Percentiles rank a stretch among this genome's conserved stretches.
Conservation (phyloP, 2,797 vertebrate species). For the Lacerta viridis region DNA sequence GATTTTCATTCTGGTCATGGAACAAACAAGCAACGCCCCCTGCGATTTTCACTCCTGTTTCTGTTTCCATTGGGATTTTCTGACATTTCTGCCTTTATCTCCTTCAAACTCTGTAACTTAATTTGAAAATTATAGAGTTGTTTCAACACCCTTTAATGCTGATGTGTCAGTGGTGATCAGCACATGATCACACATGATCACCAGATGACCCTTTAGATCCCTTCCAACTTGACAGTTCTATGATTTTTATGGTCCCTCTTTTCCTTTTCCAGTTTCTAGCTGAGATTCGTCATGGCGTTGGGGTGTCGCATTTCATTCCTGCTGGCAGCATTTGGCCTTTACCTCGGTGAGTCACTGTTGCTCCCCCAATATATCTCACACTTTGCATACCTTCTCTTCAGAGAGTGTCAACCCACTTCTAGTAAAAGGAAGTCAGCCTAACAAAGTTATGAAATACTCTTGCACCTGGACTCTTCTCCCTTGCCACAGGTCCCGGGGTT, state of each 20-base stretch:
- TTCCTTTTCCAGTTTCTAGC: rapidly evolving
- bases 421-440: not conserved
- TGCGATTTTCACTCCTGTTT: too few species aligned
- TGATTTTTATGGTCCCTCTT: not conserved
- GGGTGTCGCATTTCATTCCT: conserved; percentile 25
- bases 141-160: not conserved
- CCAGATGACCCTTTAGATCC: not conserved
- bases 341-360: conserved; percentile 50
- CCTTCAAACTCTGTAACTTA: not conserved
- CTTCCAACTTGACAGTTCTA: not conserved
- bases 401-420: too few species aligned
- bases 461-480: not conserved
- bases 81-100: not conserved
- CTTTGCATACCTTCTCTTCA: not conserved
- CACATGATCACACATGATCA: not conserved
- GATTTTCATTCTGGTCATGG: too few species aligned
- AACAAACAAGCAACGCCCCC: too few species aligned
- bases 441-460: not conserved
- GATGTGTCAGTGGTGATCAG: not conserved
- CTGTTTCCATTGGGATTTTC: too few species aligned
- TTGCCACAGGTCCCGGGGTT: not conserved
- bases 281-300: not conserved
- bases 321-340: not conserved
- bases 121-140: not conserved
- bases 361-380: too few species aligned